Evolutionary conservation across 1,140 invertebrate genomes (phyloP).

Genomic region (Brachionus rotundiformis): DNA sequence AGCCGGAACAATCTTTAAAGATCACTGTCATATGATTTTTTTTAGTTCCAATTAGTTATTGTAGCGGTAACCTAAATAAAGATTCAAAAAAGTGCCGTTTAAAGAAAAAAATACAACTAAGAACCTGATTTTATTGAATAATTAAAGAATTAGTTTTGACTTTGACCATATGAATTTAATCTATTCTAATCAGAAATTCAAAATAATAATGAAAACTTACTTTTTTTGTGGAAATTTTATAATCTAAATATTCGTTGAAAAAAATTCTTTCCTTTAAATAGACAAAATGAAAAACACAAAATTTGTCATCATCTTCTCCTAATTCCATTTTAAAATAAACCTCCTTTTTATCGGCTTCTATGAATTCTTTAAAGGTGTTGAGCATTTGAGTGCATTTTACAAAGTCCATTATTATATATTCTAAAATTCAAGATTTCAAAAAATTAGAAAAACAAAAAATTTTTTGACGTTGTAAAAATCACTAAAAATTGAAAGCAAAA

Average conservation of each 20-base stretch:
- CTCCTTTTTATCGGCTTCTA: background rate
- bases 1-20: background rate
- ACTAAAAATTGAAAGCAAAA: background rate
- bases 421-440: background rate
- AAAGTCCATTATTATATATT: background rate
- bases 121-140: background rate
- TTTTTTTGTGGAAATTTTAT: background rate
- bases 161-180: background rate
- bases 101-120: background rate
- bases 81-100: background rate
- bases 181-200: background rate
- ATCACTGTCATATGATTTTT: background rate
- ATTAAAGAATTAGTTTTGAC: background rate
- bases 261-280: background rate
- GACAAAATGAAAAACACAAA: background rate
- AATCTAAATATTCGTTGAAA: background rate
- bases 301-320: background rate
- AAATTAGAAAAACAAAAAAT: background rate
- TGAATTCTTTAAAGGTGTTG: background rate
- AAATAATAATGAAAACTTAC: background rate
- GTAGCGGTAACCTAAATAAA: background rate
- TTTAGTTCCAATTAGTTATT: background rate
- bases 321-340: background rate
- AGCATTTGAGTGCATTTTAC: background rate
- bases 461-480: background rate